Evolutionary conservation across 2,113 vertebrate genomes (phyloP).

Genomic region (Macaca mulatta): DNA sequence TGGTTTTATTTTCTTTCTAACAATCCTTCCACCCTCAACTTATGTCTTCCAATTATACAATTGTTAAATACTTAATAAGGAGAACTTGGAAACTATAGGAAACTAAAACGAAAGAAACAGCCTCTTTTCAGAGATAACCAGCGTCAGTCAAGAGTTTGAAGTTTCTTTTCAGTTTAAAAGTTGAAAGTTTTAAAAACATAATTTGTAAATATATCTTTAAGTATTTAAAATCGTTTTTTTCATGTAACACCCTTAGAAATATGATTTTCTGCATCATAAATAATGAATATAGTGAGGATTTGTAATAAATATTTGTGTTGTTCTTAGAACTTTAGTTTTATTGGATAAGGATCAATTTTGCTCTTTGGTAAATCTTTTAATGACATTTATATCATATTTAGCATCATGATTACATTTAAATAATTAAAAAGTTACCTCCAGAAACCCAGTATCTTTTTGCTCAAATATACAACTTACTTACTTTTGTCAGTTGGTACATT

Average conservation of each 20-base stretch:
- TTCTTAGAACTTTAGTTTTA: conserved; percentile 6
- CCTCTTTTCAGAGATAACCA: background rate
- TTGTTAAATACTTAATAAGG: background rate
- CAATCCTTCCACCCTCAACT: background rate
- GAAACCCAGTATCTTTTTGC: conserved; percentile 14
- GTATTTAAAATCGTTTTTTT: background rate
- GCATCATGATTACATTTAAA: background rate
- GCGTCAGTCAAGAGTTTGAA: background rate
- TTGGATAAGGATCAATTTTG: background rate
- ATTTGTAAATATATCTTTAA: background rate
- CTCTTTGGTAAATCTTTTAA: conserved; percentile 40
- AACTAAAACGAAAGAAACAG: background rate
- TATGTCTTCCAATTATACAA: conserved; percentile 35
- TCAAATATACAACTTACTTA: conserved; percentile 43
- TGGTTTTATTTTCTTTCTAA: conserved; percentile 22
- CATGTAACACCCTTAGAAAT: background rate
- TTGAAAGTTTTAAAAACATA: background rate
- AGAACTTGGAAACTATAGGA: conserved; percentile 9
- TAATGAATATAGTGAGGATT: background rate
- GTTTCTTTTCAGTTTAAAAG: background rate
- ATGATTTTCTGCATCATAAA: background rate
- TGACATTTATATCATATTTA: conserved; percentile 16
- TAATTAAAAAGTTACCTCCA: conserved; percentile 23
- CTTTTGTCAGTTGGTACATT: background rate
- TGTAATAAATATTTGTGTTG: conserved; percentile 18